Evolutionary conservation across 2,888 invertebrate species (phyloP).

Genomic region (Drosophila lacicola): DNA sequence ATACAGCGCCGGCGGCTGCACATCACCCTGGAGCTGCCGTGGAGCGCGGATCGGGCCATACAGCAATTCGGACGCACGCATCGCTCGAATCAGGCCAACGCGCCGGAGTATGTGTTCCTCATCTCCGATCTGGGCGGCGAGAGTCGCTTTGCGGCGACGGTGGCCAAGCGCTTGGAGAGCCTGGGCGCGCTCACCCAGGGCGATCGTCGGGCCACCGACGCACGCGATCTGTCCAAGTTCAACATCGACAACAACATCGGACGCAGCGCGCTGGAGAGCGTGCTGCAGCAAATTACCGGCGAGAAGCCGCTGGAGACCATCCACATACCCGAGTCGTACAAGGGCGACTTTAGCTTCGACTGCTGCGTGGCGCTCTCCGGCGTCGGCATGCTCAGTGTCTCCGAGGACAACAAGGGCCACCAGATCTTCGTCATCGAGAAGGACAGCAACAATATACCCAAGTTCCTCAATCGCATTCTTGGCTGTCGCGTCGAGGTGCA

Average conservation of each 20-base stretch:
- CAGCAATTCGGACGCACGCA: slow-evolving; percentile 99
- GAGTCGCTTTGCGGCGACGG: slow-evolving; percentile 97
- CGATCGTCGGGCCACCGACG: slow-evolving; percentile 97
- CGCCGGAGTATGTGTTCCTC: slow-evolving; percentile 99
- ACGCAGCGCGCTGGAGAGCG: slow-evolving; percentile 95
- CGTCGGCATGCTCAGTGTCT: slow-evolving; percentile 43
- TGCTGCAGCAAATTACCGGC: slow-evolving; percentile 97
- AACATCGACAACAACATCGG: slow-evolving; percentile 99
- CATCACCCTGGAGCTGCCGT: slow-evolving; percentile 98
- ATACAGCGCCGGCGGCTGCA: slow-evolving; percentile 98
- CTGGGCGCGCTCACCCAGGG: slow-evolving; percentile 98
- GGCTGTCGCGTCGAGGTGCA: slow-evolving; percentile 99
- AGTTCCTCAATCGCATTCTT: slow-evolving; percentile 98
- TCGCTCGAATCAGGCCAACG: slow-evolving; percentile 98
- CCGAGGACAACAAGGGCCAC: slow-evolving; percentile 77
- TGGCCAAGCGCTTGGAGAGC: slow-evolving; percentile 97
- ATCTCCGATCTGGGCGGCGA: slow-evolving; percentile 99
- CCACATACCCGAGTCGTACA: slow-evolving; percentile 93
- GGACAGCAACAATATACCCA: slow-evolving; percentile 98
- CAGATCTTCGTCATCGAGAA: slow-evolving; percentile 90
- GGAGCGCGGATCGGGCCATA: slow-evolving; percentile 99
- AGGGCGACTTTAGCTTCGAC: slow-evolving; percentile 90
- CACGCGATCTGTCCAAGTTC: slow-evolving; percentile 97
- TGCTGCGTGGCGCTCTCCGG: slow-evolving; percentile 49
- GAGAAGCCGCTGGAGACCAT: slow-evolving; percentile 92